Percentiles rank a stretch among this genome's conserved stretches.
phyloP scores from a whole-genome alignment of 2,888 invertebrate genomes.

The Drosophila sordidapex region DNA sequence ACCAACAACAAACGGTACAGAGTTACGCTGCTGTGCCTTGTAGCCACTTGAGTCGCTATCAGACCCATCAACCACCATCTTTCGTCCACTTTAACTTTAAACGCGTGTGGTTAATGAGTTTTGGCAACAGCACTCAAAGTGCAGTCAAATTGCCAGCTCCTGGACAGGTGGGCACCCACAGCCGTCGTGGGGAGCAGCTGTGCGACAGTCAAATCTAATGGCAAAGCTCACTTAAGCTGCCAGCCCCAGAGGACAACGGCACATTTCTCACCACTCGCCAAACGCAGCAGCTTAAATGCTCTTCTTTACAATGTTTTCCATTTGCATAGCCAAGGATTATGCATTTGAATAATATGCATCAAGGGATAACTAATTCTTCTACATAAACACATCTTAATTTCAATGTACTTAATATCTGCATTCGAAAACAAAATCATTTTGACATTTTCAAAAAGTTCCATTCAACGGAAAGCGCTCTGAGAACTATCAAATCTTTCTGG shows the following conservation, averaged over 20 bases:
- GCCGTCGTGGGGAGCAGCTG: slow-evolving; percentile 47
- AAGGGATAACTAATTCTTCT: background rate
- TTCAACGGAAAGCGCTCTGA: background rate
- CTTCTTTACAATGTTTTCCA: background rate
- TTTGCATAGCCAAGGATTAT: slow-evolving; percentile 3
- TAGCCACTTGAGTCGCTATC: slow-evolving; percentile 20
- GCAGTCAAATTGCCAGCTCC: slow-evolving; percentile 25
- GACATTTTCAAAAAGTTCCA: background rate
- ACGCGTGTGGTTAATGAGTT: slow-evolving; percentile 60
- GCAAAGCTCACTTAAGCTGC: slow-evolving; percentile 55
- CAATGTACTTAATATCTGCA: background rate
- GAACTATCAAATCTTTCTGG: background rate
- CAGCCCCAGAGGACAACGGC: slow-evolving; percentile 16
- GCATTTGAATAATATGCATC: background rate
- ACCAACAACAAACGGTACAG: slow-evolving; percentile 25
- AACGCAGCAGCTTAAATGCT: slow-evolving; percentile 15
- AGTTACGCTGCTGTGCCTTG: slow-evolving; percentile 18
- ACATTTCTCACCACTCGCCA: slow-evolving; percentile 1
- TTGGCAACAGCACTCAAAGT: slow-evolving; percentile 60
- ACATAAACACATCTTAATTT: background rate
- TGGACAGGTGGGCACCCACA: slow-evolving; percentile 28
- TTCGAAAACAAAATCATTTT: background rate
- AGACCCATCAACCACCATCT: background rate
- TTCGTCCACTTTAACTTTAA: slow-evolving; percentile 12
- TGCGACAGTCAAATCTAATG: slow-evolving; percentile 46